Evolutionary conservation across 92 coral and sea anemone species (phyloP), one percentile per base, ranked within the genome.

Genomic region (Zoanthus sociatus): DNA sequence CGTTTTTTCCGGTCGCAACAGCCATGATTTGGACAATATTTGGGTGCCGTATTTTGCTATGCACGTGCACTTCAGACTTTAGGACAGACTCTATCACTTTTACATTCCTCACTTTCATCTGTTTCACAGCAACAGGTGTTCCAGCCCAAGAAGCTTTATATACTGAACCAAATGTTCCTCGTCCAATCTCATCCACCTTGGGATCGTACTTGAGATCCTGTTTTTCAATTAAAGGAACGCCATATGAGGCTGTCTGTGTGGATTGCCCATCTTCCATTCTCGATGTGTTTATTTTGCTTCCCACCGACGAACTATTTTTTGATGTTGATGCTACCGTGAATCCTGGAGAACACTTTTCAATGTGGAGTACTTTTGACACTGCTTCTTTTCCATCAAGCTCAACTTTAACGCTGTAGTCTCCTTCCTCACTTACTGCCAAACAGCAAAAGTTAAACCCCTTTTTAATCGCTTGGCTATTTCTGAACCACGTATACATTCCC

Each of bases 61-160:
- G 87, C 8, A 83, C 68, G 45, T 71, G 87, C 0, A 83, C 70
- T 32, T 83, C 87, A 12, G 79, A 51, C 11, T 71, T 71, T 3
- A 83, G 78, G 6, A 83, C 77, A 83, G 66, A 50, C 51, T 74
- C 14, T 2, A 69, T 47, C 87, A 68, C 66, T 26, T 47, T 71
- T 4, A 20, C 68, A 18, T 83, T 60, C 8, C 79, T 47, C 26
- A 83, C 47, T 21, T 83, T 83, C 78, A 71, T 71, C 58, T 83
- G 87, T 32, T 83, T 83, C 31, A 83, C 78, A 51, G 87, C 78
- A 20, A 83, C 87, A 20, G 69, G 44, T 3, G 87, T 83, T 20
- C 87, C 87, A 26, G 78, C 87, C 78, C 87, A 83, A 10, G 74
- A 68, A 15, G 87, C 87, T 46, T 69, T 83, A 58, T 79, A 79